Evolutionary conservation across 2,113 vertebrate species (phyloP), one percentile per base, ranked within the genome.

Genomic region (Anguilla rostrata): DNA sequence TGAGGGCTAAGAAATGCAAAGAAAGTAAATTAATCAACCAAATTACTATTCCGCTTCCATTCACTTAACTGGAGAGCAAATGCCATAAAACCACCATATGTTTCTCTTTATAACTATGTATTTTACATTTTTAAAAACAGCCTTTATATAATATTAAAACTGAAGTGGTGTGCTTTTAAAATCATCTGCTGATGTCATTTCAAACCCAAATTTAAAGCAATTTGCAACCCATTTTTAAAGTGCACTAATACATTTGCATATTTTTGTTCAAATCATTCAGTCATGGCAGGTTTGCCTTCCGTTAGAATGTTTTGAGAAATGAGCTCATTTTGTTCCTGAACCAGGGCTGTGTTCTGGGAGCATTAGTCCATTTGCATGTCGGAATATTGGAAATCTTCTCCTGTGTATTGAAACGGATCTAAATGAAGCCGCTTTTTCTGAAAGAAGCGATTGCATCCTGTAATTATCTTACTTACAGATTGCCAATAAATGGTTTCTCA

Each of bases 381-480:
- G 4, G 12, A 16, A 60, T 60, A 60, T 60, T 20, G 18, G 56
- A 60, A 16, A 29, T 75, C 20, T 34, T n/a, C 66, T 12, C 9
- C 66, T 71, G 63, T n/a, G 26, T 8, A 71, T 26, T 26, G 20
- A 39, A 43, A n/a, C 40, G 18, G 56, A 84, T 84, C 18, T 20
- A 84, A 43, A 84, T 84, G 60, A 39, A 43, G 20, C 53, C 22
- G 12, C 34, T 43, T 75, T 20, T n/a, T 15, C 9, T 39, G 20
- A 12, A 39, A 22, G 20, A 12, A 20, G 8, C 7, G 2, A 78
- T 84, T 84, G 40, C 66, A 84, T 84, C 82, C 34, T 7, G 39
- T 60, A 83, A 83, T 83, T 57, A 83, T 63, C 82, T 83, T 83
- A 29, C 39, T 29, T 29, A 34, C 9, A 34, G 22, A 34, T 34